A percentile compares a stretch with the other conserved stretches of the same genome.
These are phyloP conservation scores for Neomorphus geoffroyi DNA, from an alignment of 2,797 vertebrate species.

Conservation along the genomic window DNA sequence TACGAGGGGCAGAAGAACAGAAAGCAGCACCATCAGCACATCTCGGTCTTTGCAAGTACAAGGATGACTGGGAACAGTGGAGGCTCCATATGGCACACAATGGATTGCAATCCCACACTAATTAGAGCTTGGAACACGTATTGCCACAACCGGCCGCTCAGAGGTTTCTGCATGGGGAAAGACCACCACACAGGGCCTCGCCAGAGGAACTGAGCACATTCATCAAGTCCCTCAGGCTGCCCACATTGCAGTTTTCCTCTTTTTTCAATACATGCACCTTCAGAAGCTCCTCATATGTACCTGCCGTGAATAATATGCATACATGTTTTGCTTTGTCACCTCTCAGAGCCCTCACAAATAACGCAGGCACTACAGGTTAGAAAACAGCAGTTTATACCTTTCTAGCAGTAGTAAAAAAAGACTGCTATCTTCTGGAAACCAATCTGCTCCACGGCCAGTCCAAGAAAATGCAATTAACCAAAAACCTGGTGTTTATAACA, in stretches of 20 bases:
- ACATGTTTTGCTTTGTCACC: background rate
- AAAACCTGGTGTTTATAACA: background rate
- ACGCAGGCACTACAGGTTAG: background rate
- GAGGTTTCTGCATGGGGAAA: background rate
- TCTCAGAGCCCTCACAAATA: background rate
- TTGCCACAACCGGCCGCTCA: accelerated
- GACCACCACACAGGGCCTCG: background rate
- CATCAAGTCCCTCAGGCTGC: background rate
- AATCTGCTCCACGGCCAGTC: background rate
- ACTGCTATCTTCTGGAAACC: background rate
- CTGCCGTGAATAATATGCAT: background rate
- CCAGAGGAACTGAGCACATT: background rate
- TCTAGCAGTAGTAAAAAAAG: background rate
- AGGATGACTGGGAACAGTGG: background rate
- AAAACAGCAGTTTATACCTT: background rate
- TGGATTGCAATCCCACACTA: background rate
- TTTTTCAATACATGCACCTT: background rate
- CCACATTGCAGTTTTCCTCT: background rate
- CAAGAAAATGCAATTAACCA: background rate
- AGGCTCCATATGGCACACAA: background rate
- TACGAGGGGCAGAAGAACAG: background rate
- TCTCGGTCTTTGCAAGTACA: background rate
- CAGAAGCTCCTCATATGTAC: background rate
- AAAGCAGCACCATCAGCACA: accelerated
- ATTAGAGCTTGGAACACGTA: background rate